Evolutionary conservation across 1,140 invertebrate genomes (phyloP).

Genomic region (Scaptomyza pallida): DNA sequence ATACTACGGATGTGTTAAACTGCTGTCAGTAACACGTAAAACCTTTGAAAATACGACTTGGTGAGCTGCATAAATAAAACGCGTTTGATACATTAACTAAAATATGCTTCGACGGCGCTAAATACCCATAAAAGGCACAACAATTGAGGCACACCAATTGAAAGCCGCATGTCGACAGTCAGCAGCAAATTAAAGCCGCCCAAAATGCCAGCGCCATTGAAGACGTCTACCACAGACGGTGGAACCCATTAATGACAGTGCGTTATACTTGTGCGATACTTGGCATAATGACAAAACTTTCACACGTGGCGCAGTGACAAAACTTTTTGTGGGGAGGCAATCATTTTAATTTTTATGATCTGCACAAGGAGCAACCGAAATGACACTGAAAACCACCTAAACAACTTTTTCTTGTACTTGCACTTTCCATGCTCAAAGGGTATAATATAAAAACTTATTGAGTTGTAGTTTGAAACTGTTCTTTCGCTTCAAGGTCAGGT

Average conservation of each 20-base stretch:
- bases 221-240: not conserved
- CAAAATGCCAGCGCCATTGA: slow-evolving; percentile 16
- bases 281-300: slow-evolving; percentile 76
- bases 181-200: slow-evolving; percentile 17
- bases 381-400: not conserved
- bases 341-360: slow-evolving; percentile 81
- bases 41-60: not conserved
- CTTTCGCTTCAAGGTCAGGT: not conserved
- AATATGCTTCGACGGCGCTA: slow-evolving; percentile 47
- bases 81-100: slow-evolving; percentile 55
- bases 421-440: not conserved
- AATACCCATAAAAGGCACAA: slow-evolving; percentile 3
- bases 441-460: not conserved
- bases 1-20: not conserved
- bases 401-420: not conserved
- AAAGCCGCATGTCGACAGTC: slow-evolving; percentile 15
- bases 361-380: slow-evolving; percentile 26
- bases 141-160: slow-evolving; percentile 12
- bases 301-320: slow-evolving; percentile 56
- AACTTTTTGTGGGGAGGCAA: slow-evolving; percentile 59
- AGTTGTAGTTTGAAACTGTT: not conserved
- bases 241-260: slow-evolving; percentile 68
- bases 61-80: slow-evolving; percentile 29
- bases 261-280: slow-evolving; percentile 42
- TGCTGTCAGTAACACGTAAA: too few species aligned